A percentile compares a stretch with the other conserved stretches of the same genome.
These are phyloP conservation scores for Colistium nudipinnis DNA, from an alignment of 2,113 vertebrate species.

Conservation along the genomic window DNA sequence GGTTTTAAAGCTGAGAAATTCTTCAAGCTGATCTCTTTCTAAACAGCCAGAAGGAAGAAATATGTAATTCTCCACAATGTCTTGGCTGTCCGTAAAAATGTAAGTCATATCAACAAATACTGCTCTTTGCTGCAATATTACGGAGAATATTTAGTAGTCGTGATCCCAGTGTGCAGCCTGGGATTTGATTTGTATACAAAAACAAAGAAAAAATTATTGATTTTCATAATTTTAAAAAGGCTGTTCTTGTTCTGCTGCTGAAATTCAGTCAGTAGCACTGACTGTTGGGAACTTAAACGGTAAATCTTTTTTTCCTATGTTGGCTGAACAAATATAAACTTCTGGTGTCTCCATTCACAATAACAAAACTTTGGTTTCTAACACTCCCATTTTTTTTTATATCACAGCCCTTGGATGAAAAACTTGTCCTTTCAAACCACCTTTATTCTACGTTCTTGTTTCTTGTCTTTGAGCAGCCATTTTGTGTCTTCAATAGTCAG, in stretches of 20 bases:
- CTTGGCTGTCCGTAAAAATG: not conserved
- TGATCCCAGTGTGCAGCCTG: not conserved
- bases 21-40: not conserved
- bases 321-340: not conserved
- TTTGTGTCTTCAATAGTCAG: slow-evolving; percentile 3
- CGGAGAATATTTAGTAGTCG: not conserved
- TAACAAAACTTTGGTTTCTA: slow-evolving; percentile 3
- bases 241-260: too few relatives aligned
- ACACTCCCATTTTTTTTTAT: not conserved
- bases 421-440: slow-evolving; percentile 6
- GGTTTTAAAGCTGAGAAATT: slow-evolving; percentile 5
- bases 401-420: slow-evolving; percentile 23
- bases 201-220: too few relatives aligned
- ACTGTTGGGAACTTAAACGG: not conserved
- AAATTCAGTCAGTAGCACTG: not conserved
- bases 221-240: too few relatives aligned
- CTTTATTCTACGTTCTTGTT: not conserved
- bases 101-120: not conserved
- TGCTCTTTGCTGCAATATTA: not conserved
- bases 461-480: slow-evolving; percentile 12
- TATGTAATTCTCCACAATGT: too few relatives aligned
- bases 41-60: not conserved
- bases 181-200: too few relatives aligned
- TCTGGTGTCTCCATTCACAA: not conserved
- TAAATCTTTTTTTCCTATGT: not conserved